These are phyloP conservation scores for Tragelaphus buxtoni DNA, from an alignment of 2,113 vertebrate genomes.

Conservation along the genomic window DNA sequence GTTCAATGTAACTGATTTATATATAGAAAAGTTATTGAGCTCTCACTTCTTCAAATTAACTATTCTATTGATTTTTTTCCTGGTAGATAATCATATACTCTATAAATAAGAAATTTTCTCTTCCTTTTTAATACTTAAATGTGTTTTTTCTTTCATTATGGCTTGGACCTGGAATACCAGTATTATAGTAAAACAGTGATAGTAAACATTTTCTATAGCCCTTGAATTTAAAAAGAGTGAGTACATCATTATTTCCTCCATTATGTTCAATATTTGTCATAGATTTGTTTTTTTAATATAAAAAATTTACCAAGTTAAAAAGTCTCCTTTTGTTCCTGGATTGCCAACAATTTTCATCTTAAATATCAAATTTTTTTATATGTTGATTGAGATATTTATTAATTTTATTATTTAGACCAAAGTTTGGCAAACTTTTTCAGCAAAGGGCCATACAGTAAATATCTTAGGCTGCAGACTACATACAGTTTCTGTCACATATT, in stretches of 20 bases:
- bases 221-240: not conserved
- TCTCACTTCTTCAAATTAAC: too few species aligned
- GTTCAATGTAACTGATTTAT: too few species aligned
- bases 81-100: too few species aligned
- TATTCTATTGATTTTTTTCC: too few species aligned
- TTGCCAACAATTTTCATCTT: not conserved
- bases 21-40: too few species aligned
- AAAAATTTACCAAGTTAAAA: not conserved
- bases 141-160: not conserved
- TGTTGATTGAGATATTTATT: not conserved
- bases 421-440: not conserved
- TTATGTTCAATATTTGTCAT: not conserved
- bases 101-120: not conserved
- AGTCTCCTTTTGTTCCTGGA: not conserved
- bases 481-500: not conserved
- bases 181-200: not conserved
- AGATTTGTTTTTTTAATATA: not conserved
- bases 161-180: not conserved
- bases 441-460: not conserved
- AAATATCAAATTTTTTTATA: not conserved
- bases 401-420: not conserved
- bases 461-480: not conserved
- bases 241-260: not conserved
- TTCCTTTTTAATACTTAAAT: not conserved
- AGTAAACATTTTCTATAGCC: not conserved